phyloP scores from a whole-genome alignment of 1,140 invertebrate genomes.

The Danaus plexippus region DNA sequence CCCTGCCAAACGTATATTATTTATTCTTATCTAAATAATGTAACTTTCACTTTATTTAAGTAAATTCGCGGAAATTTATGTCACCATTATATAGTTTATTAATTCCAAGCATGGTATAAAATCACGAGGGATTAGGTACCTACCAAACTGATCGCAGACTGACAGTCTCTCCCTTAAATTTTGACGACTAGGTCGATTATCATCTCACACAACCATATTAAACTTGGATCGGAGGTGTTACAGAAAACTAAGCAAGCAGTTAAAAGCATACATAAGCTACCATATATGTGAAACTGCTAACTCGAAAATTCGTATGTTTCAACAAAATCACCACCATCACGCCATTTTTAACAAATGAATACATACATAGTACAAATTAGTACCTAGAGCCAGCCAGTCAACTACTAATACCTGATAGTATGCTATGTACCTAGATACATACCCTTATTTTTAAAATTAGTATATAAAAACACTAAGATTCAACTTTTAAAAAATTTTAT shows the following conservation, averaged over 20 bases:
- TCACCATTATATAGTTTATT: neutral
- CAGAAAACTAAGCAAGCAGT: constrained; percentile 43
- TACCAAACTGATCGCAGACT: constrained; percentile 39
- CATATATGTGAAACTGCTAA: constrained; percentile 52
- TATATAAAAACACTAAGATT: constrained; percentile 1
- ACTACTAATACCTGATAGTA: constrained; percentile 9
- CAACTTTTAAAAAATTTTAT: constrained; percentile 1
- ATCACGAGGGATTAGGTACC: constrained; percentile 33
- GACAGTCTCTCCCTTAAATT: constrained; percentile 70
- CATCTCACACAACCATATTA: constrained; percentile 24
- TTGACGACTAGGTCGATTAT: constrained; percentile 39
- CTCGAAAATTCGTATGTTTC: constrained; percentile 55
- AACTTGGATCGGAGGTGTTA: constrained; percentile 30
- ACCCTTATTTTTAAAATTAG: constrained; percentile 2
- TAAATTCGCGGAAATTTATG: too few species aligned
- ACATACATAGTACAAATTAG: constrained; percentile 13
- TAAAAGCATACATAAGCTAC: constrained; percentile 44
- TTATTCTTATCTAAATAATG: too few species aligned
- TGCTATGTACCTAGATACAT: constrained; percentile 2
- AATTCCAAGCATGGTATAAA: constrained; percentile 40
- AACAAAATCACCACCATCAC: constrained; percentile 60
- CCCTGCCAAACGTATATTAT: too few species aligned
- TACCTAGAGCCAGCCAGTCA: constrained; percentile 13
- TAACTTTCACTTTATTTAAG: too few species aligned
- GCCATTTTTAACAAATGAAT: constrained; percentile 70